Percentiles rank a stretch among this genome's conserved stretches.
phyloP scores from a whole-genome alignment of 1,140 invertebrate genomes.

The Drosophila takahashii region DNA sequence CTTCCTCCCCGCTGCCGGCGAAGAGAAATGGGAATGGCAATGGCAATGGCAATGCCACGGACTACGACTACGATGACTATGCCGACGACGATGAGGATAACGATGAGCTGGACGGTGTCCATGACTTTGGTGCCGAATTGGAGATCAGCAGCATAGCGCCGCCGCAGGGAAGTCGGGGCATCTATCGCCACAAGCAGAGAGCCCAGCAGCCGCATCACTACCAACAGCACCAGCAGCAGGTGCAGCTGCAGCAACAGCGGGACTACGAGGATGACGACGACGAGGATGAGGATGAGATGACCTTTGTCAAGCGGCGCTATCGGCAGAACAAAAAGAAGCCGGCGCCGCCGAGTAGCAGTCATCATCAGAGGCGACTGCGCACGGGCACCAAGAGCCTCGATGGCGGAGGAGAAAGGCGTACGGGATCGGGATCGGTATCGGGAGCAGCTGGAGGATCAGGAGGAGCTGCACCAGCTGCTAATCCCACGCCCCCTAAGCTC shows the following conservation, averaged over 20 bases:
- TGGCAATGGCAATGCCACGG: conserved; percentile 61
- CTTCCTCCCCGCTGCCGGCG: conserved; percentile 75
- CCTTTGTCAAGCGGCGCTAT: conserved; percentile 76
- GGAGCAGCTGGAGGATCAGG: conserved; percentile 21
- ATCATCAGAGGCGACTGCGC: conserved; percentile 76
- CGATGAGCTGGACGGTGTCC: conserved; percentile 67
- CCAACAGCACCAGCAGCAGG: conserved; percentile 28
- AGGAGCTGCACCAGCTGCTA: conserved; percentile 15
- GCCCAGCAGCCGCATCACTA: conserved; percentile 34
- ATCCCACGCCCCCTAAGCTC: conserved; percentile 41
- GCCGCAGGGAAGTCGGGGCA: conserved; percentile 37
- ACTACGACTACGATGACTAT: conserved; percentile 76
- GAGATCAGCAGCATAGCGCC: conserved; percentile 66
- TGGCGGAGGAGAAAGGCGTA: conserved; percentile 52
- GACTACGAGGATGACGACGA: conserved; percentile 76
- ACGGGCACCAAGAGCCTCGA: conserved; percentile 75
- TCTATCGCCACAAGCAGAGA: conserved; percentile 38
- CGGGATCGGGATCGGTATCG: conserved; percentile 11
- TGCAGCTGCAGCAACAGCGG: conserved; percentile 24
- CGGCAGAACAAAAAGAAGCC: conserved; percentile 81
- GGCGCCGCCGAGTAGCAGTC: conserved; percentile 41
- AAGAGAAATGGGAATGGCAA: conserved; percentile 59
- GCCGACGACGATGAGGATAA: conserved; percentile 73
- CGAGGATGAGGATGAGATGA: conserved; percentile 72
- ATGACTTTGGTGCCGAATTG: conserved; percentile 62